Percentiles rank a stretch among this genome's conserved stretches.
These are phyloP conservation scores for Calyptommatus sinebrachiatus DNA, from an alignment of 2,113 vertebrate species.

Conservation along the genomic window DNA sequence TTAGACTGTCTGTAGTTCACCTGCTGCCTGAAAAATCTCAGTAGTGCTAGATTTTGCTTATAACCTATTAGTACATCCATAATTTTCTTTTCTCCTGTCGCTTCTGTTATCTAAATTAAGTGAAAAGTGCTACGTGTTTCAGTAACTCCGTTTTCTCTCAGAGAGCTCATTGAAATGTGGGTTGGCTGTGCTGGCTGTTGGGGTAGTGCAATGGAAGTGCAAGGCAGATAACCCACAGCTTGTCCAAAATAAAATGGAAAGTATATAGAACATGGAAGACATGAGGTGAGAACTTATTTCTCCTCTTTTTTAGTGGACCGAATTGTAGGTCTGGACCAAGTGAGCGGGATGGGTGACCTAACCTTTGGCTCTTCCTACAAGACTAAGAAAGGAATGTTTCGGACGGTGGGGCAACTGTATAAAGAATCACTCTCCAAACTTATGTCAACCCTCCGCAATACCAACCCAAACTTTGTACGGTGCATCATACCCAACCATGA, in stretches of 20 bases:
- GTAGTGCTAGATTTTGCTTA: background rate
- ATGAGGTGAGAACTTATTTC: background rate
- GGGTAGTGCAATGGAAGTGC: background rate
- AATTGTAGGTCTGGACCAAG: conserved; percentile 87
- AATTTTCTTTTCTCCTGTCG: background rate
- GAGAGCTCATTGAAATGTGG: background rate
- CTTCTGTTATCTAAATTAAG: background rate
- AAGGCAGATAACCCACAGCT: background rate
- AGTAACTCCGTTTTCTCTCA: background rate
- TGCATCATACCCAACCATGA: conserved; percentile 92
- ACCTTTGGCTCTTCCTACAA: conserved; percentile 76
- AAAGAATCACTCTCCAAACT: conserved; percentile 90
- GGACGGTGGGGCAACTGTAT: conserved; percentile 89
- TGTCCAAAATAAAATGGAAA: background rate
- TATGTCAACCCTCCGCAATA: conserved; percentile 90
- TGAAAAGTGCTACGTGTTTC: background rate
- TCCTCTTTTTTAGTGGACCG: conserved; percentile 78
- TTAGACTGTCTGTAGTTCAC: background rate
- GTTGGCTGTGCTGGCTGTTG: background rate
- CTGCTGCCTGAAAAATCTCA: background rate
- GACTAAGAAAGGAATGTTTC: conserved; percentile 90
- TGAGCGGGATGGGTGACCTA: conserved; percentile 77
- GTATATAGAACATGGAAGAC: no score
- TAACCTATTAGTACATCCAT: background rate
- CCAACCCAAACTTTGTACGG: conserved; percentile 90